Percentiles rank a stretch among this genome's conserved stretches.
phyloP scores from a whole-genome alignment of 2,113 vertebrate genomes.

The Psephotus haematonotus region DNA sequence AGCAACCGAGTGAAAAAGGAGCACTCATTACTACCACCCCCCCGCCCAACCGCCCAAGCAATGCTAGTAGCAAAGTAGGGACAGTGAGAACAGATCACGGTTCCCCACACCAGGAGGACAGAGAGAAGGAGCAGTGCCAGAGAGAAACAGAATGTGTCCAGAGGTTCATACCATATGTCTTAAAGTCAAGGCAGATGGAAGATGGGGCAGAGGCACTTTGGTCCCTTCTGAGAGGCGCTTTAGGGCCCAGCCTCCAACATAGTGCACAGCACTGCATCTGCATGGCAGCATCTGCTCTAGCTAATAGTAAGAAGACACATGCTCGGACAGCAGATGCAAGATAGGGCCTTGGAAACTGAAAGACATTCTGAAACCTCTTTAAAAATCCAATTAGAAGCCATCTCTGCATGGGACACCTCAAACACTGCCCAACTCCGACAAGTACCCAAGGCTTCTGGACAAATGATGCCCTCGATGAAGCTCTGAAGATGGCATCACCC shows the following conservation, averaged over 20 bases:
- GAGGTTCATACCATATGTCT: neutral
- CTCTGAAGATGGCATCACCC: neutral
- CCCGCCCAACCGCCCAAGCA: neutral
- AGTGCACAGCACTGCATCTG: rapidly evolving
- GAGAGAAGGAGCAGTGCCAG: neutral
- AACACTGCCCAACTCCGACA: neutral
- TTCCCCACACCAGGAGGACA: neutral
- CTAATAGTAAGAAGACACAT: neutral
- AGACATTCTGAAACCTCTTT: neutral
- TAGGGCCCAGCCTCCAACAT: neutral
- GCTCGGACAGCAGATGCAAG: neutral
- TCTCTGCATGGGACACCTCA: neutral
- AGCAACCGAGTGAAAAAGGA: neutral
- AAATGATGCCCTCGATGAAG: neutral
- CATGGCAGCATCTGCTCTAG: neutral
- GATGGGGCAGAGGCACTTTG: neutral
- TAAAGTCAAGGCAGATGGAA: neutral
- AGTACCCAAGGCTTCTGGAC: neutral
- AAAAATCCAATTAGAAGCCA: neutral
- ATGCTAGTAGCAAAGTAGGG: neutral
- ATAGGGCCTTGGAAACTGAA: neutral
- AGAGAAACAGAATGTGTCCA: neutral
- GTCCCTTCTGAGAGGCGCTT: neutral
- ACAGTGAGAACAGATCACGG: rapidly evolving
- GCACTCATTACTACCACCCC: neutral